These are phyloP conservation scores for Drosophila kepulauana DNA, from an alignment of 1,140 invertebrate species.

Conservation along the genomic window DNA sequence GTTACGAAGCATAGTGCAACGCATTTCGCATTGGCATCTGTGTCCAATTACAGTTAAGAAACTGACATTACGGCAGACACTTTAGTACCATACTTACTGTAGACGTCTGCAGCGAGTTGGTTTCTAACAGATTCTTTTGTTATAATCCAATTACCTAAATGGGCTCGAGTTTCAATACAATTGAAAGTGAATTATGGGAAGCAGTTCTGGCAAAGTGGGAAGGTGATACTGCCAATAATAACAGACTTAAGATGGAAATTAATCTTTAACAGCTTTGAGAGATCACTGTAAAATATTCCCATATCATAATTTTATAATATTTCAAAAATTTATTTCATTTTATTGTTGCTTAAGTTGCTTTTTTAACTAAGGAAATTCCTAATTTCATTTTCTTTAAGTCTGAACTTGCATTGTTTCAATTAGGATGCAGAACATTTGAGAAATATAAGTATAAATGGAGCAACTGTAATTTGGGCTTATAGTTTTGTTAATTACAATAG, in stretches of 20 bases:
- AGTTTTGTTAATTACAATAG: conserved; percentile 75
- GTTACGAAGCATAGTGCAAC: conserved; percentile 1
- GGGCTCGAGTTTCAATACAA: conserved; percentile 4
- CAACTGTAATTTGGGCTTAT: conserved; percentile 38
- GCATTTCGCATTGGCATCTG: conserved; percentile 16
- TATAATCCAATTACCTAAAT: conserved; percentile 19
- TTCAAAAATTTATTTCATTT: no score
- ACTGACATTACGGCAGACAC: conserved; percentile 2
- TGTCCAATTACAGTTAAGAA: conserved; percentile 4
- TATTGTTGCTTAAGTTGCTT: no score
- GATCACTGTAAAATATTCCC: no score
- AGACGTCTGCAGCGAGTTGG: not conserved
- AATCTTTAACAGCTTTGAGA: not conserved
- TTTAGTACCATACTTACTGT: not conserved
- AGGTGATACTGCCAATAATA: no score
- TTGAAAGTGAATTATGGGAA: not conserved
- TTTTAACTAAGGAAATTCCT: no score
- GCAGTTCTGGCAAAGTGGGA: not conserved
- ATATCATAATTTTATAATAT: no score
- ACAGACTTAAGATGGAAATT: not conserved
- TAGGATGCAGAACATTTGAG: no score
- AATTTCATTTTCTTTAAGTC: no score
- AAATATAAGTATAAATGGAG: not conserved
- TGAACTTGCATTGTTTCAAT: no score
- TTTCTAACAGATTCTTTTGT: not conserved